Evolutionary conservation across 2,113 vertebrate species (phyloP).

Genomic region (Nesogale talazaci): DNA sequence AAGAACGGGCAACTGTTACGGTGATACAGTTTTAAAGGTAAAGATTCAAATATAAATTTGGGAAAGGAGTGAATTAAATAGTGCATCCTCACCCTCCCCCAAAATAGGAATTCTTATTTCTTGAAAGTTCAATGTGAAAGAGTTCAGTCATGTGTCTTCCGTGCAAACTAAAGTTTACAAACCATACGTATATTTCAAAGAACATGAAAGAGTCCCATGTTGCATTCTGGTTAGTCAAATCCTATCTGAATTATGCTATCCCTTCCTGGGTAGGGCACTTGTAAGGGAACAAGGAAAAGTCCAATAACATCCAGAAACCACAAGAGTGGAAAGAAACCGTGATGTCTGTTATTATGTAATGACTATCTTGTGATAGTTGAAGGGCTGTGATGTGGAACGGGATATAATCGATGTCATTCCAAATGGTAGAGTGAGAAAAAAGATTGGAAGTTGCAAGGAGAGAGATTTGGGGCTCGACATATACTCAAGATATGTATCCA

Average conservation of each 20-base stretch:
- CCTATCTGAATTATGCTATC: background rate
- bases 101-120: background rate
- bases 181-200: background rate
- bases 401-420: background rate
- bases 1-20: background rate
- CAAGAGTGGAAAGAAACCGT: conserved; percentile 23
- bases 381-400: background rate
- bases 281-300: conserved; percentile 7
- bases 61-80: conserved; percentile 9
- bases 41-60: conserved; percentile 55
- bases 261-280: background rate
- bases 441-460: background rate
- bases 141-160: background rate
- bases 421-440: background rate
- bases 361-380: conserved; percentile 26
- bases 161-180: conserved; percentile 20
- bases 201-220: background rate
- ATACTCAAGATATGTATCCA: background rate
- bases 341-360: background rate
- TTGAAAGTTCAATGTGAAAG: conserved; percentile 38
- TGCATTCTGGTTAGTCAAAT: conserved; percentile 18
- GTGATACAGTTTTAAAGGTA: conserved; percentile 31
- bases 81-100: background rate
- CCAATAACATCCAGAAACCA: conserved; percentile 16
- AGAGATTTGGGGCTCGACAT: background rate